phyloP scores from a whole-genome alignment of 2,113 vertebrate genomes.

The Rousettus leschenaultii region DNA sequence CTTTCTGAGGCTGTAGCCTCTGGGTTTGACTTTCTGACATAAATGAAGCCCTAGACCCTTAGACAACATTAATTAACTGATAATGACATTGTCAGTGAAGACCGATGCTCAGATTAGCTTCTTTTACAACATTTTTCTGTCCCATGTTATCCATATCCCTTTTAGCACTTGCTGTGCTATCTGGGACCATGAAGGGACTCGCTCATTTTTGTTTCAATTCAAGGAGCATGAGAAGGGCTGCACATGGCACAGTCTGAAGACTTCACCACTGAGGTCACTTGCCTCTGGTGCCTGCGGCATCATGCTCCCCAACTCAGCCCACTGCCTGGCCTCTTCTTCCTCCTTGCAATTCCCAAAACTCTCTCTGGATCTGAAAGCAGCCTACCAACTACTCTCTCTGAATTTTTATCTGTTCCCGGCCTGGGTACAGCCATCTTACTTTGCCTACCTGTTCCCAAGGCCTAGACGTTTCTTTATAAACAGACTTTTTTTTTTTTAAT shows the following conservation, averaged over 20 bases:
- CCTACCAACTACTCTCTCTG: not conserved
- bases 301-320: not conserved
- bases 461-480: conserved; percentile 64
- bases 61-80: conserved; percentile 42
- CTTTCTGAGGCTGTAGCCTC: not conserved
- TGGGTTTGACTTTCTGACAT: not conserved
- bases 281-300: not conserved
- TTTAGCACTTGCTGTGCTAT: conserved; percentile 62
- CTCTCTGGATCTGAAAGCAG: not conserved
- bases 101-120: conserved; percentile 57
- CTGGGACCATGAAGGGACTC: not conserved
- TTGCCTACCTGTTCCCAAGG: conserved; percentile 50
- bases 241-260: not conserved
- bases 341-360: not conserved
- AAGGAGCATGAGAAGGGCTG: not conserved
- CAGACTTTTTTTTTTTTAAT: conserved; percentile 37
- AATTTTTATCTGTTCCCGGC: not conserved
- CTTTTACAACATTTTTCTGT: conserved; percentile 69
- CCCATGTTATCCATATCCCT: conserved; percentile 57
- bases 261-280: not conserved
- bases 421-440: not conserved
- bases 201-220: not conserved
- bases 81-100: conserved; percentile 46
- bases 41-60: not conserved
- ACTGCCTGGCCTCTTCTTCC: not conserved